Evolutionary conservation across 2,113 vertebrate species (phyloP).

Genomic region (Galemys pyrenaicus): DNA sequence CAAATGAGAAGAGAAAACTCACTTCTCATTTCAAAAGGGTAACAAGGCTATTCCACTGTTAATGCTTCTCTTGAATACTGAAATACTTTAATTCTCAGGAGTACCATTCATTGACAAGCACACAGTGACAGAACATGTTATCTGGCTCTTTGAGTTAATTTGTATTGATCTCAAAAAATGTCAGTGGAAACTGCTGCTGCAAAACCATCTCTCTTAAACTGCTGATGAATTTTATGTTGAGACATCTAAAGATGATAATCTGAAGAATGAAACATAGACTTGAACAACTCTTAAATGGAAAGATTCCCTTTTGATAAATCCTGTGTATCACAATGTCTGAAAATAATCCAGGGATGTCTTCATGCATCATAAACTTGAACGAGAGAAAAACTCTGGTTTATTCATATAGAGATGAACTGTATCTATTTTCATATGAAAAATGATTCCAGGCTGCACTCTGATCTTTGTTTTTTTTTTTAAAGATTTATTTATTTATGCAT

Average conservation of each 20-base stretch:
- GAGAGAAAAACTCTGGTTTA: background rate
- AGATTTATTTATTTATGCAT: too few species aligned
- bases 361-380: background rate
- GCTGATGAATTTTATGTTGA: slow-evolving; percentile 29
- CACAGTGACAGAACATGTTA: slow-evolving; percentile 19
- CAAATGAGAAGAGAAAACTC: background rate
- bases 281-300: slow-evolving; percentile 1
- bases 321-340: background rate
- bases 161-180: slow-evolving; percentile 55
- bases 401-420: background rate
- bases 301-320: background rate
- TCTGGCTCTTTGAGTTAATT: slow-evolving; percentile 63
- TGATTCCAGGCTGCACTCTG: background rate
- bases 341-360: background rate
- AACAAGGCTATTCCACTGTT: background rate
- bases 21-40: background rate
- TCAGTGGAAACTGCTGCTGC: slow-evolving; percentile 58
- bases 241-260: background rate
- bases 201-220: slow-evolving; percentile 50
- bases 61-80: slow-evolving; percentile 11
- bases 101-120: slow-evolving; percentile 49
- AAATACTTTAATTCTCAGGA: slow-evolving; percentile 24
- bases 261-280: slow-evolving; percentile 38
- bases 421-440: background rate
- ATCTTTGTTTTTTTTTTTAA: too few species aligned